Percentiles rank a stretch among this genome's conserved stretches.
These are phyloP conservation scores for Hydra vulgaris DNA, from an alignment of 30 jellyfish, hydroid and myxozoan genomes.

Conservation along the genomic window DNA sequence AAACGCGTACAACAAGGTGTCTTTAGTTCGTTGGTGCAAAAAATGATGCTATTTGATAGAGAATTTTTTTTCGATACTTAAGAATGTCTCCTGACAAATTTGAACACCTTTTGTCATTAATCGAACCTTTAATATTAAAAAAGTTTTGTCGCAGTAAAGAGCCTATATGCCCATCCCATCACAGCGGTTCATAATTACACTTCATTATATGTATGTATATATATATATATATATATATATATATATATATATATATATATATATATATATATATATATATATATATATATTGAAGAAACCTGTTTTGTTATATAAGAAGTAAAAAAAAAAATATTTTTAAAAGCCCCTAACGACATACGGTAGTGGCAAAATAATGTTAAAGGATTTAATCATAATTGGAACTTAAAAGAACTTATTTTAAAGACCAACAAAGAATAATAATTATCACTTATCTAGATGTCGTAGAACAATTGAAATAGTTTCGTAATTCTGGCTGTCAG, in stretches of 20 bases:
- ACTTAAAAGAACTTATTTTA: conserved; percentile 31
- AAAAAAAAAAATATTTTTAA: not conserved
- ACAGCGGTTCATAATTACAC: conserved; percentile 33
- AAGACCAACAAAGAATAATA: conserved; percentile 24
- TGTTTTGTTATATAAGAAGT: conserved; percentile 35
- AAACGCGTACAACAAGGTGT: too few species aligned
- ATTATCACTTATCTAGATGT: conserved; percentile 26
- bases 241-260: too few species aligned
- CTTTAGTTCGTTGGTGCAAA: not conserved
- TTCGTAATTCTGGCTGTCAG: conserved; percentile 37
- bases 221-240: too few species aligned
- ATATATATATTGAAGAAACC: conserved; percentile 31
- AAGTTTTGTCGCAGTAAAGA: conserved; percentile 12
- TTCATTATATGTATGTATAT: conserved; percentile 30
- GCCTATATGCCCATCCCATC: conserved; percentile 26
- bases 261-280: too few species aligned
- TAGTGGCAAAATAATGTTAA: conserved; percentile 49
- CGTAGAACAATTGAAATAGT: conserved; percentile 48
- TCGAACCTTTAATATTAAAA: conserved; percentile 28
- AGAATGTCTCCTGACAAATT: conserved; percentile 47
- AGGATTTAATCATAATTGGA: conserved; percentile 29
- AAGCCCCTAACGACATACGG: conserved; percentile 26
- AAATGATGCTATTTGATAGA: not conserved
- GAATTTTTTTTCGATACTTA: conserved; percentile 11
- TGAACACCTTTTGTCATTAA: conserved; percentile 27